Evolutionary conservation across 2,797 vertebrate genomes (phyloP), one percentile per base, ranked within the genome.

Genomic region (Etheostoma nigrum): DNA sequence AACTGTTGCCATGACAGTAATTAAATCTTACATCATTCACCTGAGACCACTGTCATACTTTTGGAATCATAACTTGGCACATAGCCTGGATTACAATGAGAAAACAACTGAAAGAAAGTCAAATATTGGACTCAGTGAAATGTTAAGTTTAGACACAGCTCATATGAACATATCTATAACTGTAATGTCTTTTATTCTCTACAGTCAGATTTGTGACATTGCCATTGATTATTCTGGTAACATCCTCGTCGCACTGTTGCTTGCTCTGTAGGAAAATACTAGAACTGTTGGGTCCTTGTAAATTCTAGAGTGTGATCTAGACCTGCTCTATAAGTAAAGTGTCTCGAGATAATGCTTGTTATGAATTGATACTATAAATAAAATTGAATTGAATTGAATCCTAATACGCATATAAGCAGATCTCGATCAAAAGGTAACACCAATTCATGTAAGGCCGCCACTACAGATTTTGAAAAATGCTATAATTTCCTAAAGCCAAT

Each of bases 1-100:
- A 82, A 62, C 63, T 40, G 58, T 74, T 80, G 58, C 42, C 79
- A 52, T 54, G 19, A 14, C 19, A 1, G 49, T 68, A 65, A 80
- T 80, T 77, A 66, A 75, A 68, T 58, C 73, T 64, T 64, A 62
- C 71, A 65, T 77, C 70, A 45, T 65, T 72, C 77, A 65, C 76
- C 49, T 21, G 74, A 72, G 68, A 71, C 72, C 9, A 11, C 62
- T 54, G 60, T 58, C 60, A 40, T 58, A 0, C 54, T 76, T 61
- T 79, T 58, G 8, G n/a, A 61, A 52, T 71, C 14, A 16, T 42
- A 57, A 64, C 33, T 44, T 68, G 62, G 70, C 58, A 57, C 40
- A 10, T 42, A 42, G 58, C 23, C 44, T 36, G 54, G 51, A 54
- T 57, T 44, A 64, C 19, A 10, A 48, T 33, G 33, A 67, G 57